Conservation (phyloP, 2,797 vertebrate genomes). For the Rhinichthys osculus region DNA sequence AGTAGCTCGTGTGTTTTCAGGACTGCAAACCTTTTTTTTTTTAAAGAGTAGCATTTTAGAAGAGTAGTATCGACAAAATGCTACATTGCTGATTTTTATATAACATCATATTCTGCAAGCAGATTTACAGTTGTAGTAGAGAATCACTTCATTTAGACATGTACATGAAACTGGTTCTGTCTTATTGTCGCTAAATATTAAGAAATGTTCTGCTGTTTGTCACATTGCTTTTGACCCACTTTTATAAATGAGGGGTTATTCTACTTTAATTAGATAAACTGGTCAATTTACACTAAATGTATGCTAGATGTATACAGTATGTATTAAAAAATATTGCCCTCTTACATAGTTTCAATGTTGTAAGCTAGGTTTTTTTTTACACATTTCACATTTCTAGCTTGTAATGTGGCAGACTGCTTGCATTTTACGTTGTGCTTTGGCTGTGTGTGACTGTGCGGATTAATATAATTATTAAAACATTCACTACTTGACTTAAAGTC, state of each 20-base stretch:
- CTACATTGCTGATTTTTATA: background rate
- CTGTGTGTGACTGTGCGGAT: too few species aligned
- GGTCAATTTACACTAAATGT: background rate
- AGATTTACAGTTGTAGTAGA: background rate
- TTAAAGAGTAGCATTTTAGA: background rate
- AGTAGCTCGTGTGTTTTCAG: background rate
- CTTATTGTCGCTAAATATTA: too few species aligned
- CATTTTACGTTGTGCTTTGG: too few species aligned
- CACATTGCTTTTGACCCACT: too few species aligned
- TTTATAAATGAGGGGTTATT: too few species aligned
- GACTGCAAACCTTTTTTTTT: too few species aligned
- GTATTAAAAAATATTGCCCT: background rate
- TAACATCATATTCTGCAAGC: background rate
- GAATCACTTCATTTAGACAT: background rate
- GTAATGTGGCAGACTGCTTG: background rate
- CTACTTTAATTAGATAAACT: background rate
- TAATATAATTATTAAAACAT: too few species aligned
- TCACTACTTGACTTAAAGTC: too few species aligned
- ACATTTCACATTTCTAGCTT: background rate
- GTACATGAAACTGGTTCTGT: background rate
- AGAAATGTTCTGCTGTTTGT: too few species aligned
- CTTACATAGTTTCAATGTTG: background rate
- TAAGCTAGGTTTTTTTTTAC: background rate
- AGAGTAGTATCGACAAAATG: background rate
- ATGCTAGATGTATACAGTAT: background rate